Percentiles rank a stretch among this genome's conserved stretches.
phyloP scores from a whole-genome alignment of 2,888 invertebrate genomes.

The Ophioninae sp. region DNA sequence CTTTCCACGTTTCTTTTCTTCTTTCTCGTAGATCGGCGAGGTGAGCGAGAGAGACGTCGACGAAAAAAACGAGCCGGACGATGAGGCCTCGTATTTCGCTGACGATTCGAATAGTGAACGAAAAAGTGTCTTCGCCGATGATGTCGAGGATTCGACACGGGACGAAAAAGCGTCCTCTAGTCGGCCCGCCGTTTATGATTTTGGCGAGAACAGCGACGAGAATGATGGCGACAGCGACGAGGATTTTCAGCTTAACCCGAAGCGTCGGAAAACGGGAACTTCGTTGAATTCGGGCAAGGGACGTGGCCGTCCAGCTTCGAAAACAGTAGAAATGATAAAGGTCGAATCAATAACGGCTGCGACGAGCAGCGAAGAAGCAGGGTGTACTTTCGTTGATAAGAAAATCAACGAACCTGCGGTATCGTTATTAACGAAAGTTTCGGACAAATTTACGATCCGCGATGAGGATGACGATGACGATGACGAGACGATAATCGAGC shows the following conservation, averaged over 20 bases:
- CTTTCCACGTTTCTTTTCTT: slow-evolving; percentile 67
- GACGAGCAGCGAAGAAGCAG: slow-evolving; percentile 8
- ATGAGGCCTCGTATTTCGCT: slow-evolving; percentile 49
- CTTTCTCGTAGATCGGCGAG: slow-evolving; percentile 72
- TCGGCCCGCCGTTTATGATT: slow-evolving; percentile 38
- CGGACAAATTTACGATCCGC: slow-evolving; percentile 34
- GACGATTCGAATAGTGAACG: slow-evolving; percentile 37
- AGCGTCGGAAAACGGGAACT: slow-evolving; percentile 14
- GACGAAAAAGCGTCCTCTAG: slow-evolving; percentile 29
- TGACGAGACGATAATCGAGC: slow-evolving; percentile 11
- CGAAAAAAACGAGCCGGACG: slow-evolving; percentile 62
- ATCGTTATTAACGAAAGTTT: slow-evolving; percentile 2
- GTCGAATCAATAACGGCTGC: background rate
- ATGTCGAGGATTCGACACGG: slow-evolving; percentile 68
- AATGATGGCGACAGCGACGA: slow-evolving; percentile 56
- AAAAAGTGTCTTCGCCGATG: slow-evolving; percentile 56
- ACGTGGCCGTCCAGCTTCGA: slow-evolving; percentile 1
- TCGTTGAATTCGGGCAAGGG: background rate
- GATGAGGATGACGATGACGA: slow-evolving; percentile 32
- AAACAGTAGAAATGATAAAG: background rate
- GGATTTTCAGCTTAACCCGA: slow-evolving; percentile 7
- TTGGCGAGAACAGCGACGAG: slow-evolving; percentile 64
- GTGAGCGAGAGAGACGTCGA: slow-evolving; percentile 67
- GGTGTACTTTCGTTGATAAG: slow-evolving; percentile 16
- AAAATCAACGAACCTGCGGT: slow-evolving; percentile 1